phyloP scores from a whole-genome alignment of 2,888 invertebrate genomes.

The Dynastes maya region DNA sequence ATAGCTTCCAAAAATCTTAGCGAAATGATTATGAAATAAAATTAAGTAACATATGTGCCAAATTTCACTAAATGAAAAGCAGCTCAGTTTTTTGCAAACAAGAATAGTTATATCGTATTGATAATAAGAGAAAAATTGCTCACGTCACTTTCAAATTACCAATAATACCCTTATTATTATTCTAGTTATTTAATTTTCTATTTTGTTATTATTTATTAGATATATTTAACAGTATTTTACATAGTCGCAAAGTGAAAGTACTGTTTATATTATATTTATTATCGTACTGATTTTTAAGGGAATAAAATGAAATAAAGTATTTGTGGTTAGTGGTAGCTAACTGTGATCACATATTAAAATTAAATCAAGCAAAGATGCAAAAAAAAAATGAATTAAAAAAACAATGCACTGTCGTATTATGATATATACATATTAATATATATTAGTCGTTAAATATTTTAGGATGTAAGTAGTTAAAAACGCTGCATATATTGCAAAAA shows the following conservation, averaged over 20 bases:
- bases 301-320: constrained; percentile 27
- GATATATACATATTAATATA: constrained; percentile 33
- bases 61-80: constrained; percentile 11
- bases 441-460: constrained; percentile 59
- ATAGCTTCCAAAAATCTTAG: constrained; percentile 54
- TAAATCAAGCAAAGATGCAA: constrained; percentile 49
- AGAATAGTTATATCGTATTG: not conserved
- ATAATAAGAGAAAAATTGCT: constrained; percentile 49
- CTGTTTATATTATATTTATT: constrained; percentile 21
- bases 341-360: constrained; percentile 65
- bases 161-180: not conserved
- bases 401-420: constrained; percentile 62
- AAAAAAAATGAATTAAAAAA: constrained; percentile 55
- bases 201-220: not conserved
- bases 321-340: constrained; percentile 60
- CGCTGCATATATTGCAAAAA: constrained; percentile 11
- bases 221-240: constrained; percentile 47
- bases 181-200: not conserved
- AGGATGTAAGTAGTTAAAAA: constrained; percentile 45
- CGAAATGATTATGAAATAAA: not conserved
- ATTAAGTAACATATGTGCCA: constrained; percentile 34
- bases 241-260: constrained; percentile 7
- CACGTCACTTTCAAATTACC: constrained; percentile 51
- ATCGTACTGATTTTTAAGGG: constrained; percentile 40
- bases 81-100: constrained; percentile 14